Evolutionary conservation across 2,888 invertebrate species (phyloP), one percentile per base, ranked within the genome.

Genomic region (Eilema sororculum): DNA sequence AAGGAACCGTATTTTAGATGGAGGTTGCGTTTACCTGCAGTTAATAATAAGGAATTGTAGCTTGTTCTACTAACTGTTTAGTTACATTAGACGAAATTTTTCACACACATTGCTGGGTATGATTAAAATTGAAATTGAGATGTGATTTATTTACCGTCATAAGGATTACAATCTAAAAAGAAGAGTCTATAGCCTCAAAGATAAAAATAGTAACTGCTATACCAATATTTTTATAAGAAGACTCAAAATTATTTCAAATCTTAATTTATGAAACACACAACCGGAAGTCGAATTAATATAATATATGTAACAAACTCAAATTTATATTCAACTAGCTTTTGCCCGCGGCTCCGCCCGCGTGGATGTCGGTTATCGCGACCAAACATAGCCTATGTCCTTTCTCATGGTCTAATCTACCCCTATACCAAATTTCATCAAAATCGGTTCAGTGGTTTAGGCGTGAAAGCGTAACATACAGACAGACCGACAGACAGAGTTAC

Each of bases 1-100:
- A 83, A 84, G 84, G 84, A 87, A 89, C 85, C 86, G 86, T 84
- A 83, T 88, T 89, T 89, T 87, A 87, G 84, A 89, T 87, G 84
- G 84, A 86, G 86, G 85, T 86, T 88, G 82, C 78, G 75, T 85
- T 87, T 83, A 85, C 87, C 80, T 81, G 84, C 83, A 78, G 79
- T 76, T 84, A 85, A 83, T 85, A 86, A 83, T 85, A 79, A 79
- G 75, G 79, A 84, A 87, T 87, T 86, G 87, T 76, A 77, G 78
- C 80, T 81, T 85, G 84, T 87, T 83, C 78, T 72, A 83, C 80
- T 82, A 83, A 84, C 77, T 85, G 77, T 82, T 84, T 79, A 77
- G 81, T 65, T 65, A 65, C 28, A 80, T 80, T 77, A 81, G 78
- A 78, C 12, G 2, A 28, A 4, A 63, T 12, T 46, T n/a, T 24